Evolutionary conservation across 2,888 invertebrate species (phyloP).

Genomic region (Xestia c-nigrum): DNA sequence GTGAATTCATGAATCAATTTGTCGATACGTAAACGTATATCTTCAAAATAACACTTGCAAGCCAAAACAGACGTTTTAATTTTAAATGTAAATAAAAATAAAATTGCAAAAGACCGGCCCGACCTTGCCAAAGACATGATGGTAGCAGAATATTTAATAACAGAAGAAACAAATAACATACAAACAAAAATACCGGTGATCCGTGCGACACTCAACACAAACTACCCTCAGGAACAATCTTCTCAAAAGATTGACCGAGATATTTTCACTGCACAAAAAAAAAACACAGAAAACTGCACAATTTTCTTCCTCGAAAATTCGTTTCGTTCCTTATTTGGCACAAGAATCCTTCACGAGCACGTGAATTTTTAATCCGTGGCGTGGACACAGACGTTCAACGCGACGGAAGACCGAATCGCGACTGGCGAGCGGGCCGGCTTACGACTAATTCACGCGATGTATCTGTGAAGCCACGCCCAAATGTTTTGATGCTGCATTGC

Average conservation of each 20-base stretch:
- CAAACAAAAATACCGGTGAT: constrained; percentile 49
- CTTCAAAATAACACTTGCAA: constrained; percentile 19
- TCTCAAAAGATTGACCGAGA: constrained; percentile 73
- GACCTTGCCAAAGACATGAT: constrained; percentile 66
- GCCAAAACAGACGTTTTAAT: constrained; percentile 4
- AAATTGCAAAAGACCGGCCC: constrained; percentile 70
- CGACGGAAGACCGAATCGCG: constrained; percentile 54
- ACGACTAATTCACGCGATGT: constrained; percentile 61
- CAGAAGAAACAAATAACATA: constrained; percentile 34
- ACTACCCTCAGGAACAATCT: constrained; percentile 72
- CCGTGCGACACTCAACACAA: constrained; percentile 68
- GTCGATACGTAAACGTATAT: constrained; percentile 3
- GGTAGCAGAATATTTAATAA: constrained; percentile 41
- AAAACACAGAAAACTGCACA: constrained; percentile 38
- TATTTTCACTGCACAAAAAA: constrained; percentile 64
- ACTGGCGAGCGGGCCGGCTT: constrained; percentile 64
- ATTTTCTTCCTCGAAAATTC: constrained; percentile 38
- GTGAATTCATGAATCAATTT: constrained; percentile 30
- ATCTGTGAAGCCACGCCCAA: constrained; percentile 79
- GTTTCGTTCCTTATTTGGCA: constrained; percentile 52
- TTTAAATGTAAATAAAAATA: constrained; percentile 42
- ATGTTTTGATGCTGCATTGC: constrained; percentile 78
- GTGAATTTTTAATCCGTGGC: constrained; percentile 50
- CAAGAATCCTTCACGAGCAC: constrained; percentile 46
- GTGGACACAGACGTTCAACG: constrained; percentile 51